Conservation (phyloP, 1,140 invertebrate species). For the Ceratosolen solmsi region DNA sequence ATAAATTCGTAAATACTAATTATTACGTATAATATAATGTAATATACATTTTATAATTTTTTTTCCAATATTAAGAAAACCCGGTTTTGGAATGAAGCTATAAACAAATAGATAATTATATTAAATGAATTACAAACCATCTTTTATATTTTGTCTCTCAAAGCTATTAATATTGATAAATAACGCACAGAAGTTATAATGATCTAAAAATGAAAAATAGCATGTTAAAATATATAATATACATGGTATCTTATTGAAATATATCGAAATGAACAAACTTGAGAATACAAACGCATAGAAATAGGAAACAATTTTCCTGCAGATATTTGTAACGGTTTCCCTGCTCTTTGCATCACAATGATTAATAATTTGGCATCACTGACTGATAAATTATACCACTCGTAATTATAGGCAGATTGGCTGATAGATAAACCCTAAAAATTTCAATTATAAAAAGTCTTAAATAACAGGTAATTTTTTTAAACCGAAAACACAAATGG, state of each 20-base stretch:
- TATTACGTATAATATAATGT: no score
- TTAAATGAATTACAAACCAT: no score
- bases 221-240: conserved; percentile 9
- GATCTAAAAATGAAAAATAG: conserved; percentile 47
- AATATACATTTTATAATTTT: no score
- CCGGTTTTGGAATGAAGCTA: no score
- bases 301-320: conserved; percentile 35
- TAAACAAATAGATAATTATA: no score
- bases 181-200: conserved; percentile 58
- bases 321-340: conserved; percentile 31
- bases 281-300: conserved; percentile 16
- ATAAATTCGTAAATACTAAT: no score
- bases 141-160: neutral
- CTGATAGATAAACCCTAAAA: conserved; percentile 31
- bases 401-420: conserved; percentile 14
- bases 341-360: conserved; percentile 16
- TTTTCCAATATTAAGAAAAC: no score
- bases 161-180: conserved; percentile 45
- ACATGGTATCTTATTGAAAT: neutral
- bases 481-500: no score
- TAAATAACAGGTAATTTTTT: no score
- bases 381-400: conserved; percentile 29
- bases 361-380: conserved; percentile 20
- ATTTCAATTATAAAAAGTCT: no score
- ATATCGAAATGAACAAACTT: conserved; percentile 11